Percentiles rank a stretch among this genome's conserved stretches.
phyloP scores from a whole-genome alignment of 2,797 vertebrate genomes.

The Periparus ater region DNA sequence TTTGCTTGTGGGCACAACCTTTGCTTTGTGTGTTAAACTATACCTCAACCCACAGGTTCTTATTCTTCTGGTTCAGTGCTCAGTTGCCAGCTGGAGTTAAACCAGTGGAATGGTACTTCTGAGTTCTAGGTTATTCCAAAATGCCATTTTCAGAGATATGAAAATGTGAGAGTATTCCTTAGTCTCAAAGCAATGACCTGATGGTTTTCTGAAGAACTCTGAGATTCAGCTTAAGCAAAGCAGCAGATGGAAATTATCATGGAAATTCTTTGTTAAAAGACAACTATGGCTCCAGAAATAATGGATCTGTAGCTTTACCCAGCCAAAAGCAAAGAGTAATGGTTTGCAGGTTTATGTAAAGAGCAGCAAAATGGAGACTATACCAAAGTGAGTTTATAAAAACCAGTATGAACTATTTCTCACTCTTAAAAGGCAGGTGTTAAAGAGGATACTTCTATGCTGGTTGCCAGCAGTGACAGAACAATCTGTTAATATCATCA shows the following conservation, averaged over 20 bases:
- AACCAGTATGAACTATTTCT: background rate
- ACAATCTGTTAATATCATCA: background rate
- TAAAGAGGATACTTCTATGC: background rate
- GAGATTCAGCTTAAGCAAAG: background rate
- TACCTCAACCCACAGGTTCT: background rate
- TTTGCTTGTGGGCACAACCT: background rate
- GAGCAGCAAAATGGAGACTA: background rate
- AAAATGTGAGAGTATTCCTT: background rate
- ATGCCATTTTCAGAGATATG: background rate
- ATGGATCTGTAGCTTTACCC: background rate
- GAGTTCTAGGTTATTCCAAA: background rate
- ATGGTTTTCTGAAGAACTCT: background rate
- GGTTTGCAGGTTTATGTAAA: background rate
- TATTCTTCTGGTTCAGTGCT: background rate
- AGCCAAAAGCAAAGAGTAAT: background rate
- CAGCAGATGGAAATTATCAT: background rate
- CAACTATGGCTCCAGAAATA: background rate
- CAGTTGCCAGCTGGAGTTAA: background rate
- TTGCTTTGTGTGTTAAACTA: background rate
- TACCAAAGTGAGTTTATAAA: background rate
- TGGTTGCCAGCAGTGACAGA: background rate
- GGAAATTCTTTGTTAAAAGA: background rate
- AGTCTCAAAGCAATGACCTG: background rate
- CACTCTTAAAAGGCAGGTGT: background rate
- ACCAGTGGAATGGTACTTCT: background rate